Base-by-base conservation (phyloP, 1,140 invertebrate species). In the Choristoneura fumiferana region DNA sequence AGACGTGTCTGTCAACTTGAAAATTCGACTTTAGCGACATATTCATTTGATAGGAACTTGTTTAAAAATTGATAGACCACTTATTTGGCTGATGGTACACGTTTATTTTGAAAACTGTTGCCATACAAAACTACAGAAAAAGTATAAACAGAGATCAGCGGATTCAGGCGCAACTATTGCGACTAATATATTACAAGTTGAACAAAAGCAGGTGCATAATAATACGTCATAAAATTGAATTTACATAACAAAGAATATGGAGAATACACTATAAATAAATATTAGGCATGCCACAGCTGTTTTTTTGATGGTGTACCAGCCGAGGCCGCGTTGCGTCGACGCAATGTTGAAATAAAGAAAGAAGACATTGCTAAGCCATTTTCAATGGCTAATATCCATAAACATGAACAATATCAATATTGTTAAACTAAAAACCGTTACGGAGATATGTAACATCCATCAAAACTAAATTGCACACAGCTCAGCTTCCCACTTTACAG, bases 381-480 rank as follows among this genome's bases (percentile, higher is more conserved):
- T 13, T 4, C 22, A 8, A 49, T 22, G 8, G 2, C 43, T n/a
- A n/a, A n/a, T n/a, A n/a, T n/a, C n/a, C n/a, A n/a, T n/a, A n/a
- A 12, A 13, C n/a, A n/a, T 22, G 22, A 49, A 13, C 22, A 13
- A 33, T 33, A 49, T 22, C 18, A 8, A 49, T 49, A 22, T 17
- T 22, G 43, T 29, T 49, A 49, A 6, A 33, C 43, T 49, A 22
- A 43, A 43, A 49, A 5, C 43, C n/a, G 4, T 49, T 49, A 49
- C 43, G 22, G 10, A 22, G n/a, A 49, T 17, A 29, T 17, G 43
- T 49, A 49, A 49, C 43, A 49, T 12, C 18, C 43, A 49, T 49
- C 43, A 49, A 49, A 49, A 49, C 43, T 49, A 49, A 49, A 49
- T 49, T 49, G 43, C 43, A 49, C 43, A 22, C 8, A 22, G 43